Evolutionary conservation across 2,797 vertebrate species (phyloP).

Genomic region (Sebastes baramenuke): DNA sequence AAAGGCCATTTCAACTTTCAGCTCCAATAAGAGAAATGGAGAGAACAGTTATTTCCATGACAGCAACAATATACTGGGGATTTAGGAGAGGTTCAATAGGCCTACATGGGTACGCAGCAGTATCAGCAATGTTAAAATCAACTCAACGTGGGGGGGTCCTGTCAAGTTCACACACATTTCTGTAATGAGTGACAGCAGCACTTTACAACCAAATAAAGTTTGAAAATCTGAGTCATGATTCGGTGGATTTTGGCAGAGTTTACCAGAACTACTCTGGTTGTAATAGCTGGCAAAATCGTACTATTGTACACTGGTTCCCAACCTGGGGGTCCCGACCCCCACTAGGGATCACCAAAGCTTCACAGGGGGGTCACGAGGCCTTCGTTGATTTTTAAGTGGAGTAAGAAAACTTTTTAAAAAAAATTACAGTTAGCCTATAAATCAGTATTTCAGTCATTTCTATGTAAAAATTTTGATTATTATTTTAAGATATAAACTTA

Average conservation of each 20-base stretch:
- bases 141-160: too few species aligned
- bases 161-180: background rate
- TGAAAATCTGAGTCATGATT: background rate
- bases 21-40: constrained; percentile 6
- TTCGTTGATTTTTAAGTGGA: too few species aligned
- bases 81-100: background rate
- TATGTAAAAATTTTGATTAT: too few species aligned
- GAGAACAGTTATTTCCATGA: background rate
- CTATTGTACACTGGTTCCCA: background rate
- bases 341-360: too few species aligned
- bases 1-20: constrained; percentile 10
- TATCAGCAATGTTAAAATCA: background rate
- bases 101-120: background rate
- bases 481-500: too few species aligned
- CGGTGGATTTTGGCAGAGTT: background rate
- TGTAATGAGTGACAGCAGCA: background rate
- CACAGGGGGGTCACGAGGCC: too few species aligned
- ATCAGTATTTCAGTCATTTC: too few species aligned
- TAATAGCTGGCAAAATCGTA: background rate
- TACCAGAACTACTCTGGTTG: background rate
- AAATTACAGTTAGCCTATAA: too few species aligned
- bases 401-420: too few species aligned
- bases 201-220: background rate
- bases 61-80: background rate
- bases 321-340: too few species aligned